These are phyloP conservation scores for Herpailurus yagouaroundi DNA, from an alignment of 2,113 vertebrate species.

Conservation along the genomic window DNA sequence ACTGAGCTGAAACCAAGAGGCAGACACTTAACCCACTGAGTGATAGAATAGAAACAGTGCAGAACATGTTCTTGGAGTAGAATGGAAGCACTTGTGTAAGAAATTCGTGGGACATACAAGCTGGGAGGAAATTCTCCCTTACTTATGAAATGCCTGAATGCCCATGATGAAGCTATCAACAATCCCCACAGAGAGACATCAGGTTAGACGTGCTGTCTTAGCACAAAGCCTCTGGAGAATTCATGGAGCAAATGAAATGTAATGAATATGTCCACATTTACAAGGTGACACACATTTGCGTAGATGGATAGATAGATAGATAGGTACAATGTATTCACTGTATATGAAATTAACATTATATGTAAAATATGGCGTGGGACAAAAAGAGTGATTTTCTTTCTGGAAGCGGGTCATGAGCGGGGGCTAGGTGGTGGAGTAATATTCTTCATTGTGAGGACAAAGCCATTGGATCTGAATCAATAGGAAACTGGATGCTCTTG, in stretches of 20 bases:
- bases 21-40: no score
- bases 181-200: no score
- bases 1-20: no score
- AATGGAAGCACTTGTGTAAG: not conserved
- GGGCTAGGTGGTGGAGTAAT: no score
- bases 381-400: not conserved
- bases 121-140: not conserved
- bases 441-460: not conserved
- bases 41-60: rapidly evolving
- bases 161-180: not conserved
- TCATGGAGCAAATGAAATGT: not conserved
- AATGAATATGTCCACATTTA: not conserved
- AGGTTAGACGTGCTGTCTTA: not conserved
- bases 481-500: not conserved
- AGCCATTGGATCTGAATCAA: not conserved
- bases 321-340: not conserved
- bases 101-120: not conserved
- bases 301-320: not conserved
- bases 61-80: not conserved
- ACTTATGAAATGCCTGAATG: not conserved
- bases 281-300: not conserved
- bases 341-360: not conserved
- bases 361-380: not conserved
- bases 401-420: not conserved
- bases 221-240: not conserved